phyloP scores from a whole-genome alignment of 2,113 vertebrate species.

The Calyptommatus sinebrachiatus region DNA sequence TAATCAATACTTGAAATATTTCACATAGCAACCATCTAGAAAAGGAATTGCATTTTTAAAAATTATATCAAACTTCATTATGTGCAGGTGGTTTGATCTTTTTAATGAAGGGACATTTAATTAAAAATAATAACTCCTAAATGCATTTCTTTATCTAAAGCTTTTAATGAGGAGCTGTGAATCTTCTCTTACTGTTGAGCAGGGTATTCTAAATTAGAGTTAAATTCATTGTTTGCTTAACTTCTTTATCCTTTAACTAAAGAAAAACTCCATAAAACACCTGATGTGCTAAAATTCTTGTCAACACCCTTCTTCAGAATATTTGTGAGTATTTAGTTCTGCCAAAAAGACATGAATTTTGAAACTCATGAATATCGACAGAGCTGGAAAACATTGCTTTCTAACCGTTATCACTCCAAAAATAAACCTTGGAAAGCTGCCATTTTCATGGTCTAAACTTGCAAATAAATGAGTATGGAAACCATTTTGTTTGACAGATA shows the following conservation, averaged over 20 bases:
- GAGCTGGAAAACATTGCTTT: no score
- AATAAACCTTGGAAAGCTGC: no score
- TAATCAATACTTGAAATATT: conserved; percentile 63
- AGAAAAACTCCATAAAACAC: conserved; percentile 8
- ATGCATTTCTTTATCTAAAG: conserved; percentile 35
- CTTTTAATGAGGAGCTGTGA: conserved; percentile 28
- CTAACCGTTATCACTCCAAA: no score
- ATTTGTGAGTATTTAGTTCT: no score
- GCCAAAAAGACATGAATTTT: no score
- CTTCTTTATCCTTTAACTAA: conserved; percentile 19
- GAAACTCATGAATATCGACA: no score
- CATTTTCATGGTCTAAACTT: no score
- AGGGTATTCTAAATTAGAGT: conserved; percentile 43
- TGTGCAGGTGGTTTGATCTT: conserved; percentile 40
- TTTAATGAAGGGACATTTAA: conserved; percentile 54
- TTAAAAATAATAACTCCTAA: conserved; percentile 57
- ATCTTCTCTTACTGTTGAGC: conserved; percentile 25
- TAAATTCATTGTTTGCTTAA: conserved; percentile 24
- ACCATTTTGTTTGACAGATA: no score
- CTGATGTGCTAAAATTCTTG: background rate
- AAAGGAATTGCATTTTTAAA: conserved; percentile 62
- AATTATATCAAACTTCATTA: conserved; percentile 45
- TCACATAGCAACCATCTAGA: conserved; percentile 34
- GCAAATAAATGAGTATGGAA: no score
- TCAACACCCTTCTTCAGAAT: background rate